Evolutionary conservation across 2,113 vertebrate species (phyloP).

Genomic region (Nothoprocta perdicaria): DNA sequence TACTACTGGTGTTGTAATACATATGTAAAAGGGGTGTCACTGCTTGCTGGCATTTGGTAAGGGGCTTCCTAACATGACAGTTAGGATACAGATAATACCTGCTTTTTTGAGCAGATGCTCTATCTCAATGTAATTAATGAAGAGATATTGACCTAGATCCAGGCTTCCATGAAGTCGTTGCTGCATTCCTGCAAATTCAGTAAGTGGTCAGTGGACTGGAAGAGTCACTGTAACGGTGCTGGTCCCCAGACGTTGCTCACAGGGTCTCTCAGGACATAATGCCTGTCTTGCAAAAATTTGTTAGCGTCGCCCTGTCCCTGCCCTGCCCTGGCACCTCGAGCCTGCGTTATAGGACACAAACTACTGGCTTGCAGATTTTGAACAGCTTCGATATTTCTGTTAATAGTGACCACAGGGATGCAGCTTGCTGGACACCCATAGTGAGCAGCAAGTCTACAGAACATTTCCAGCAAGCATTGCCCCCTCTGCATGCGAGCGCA

Average conservation of each 20-base stretch:
- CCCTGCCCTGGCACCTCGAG: rapidly evolving
- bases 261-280: not conserved
- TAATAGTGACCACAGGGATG: rapidly evolving
- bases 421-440: rapidly evolving
- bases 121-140: not conserved
- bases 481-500: rapidly evolving
- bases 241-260: rapidly evolving
- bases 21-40: not conserved
- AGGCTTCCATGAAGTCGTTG: not conserved
- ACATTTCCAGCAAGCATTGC: no score
- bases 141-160: not conserved
- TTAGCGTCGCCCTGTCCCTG: not conserved
- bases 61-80: not conserved
- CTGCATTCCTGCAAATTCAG: not conserved
- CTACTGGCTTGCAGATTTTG: rapidly evolving
- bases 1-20: not conserved
- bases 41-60: not conserved
- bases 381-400: rapidly evolving
- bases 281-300: rapidly evolving
- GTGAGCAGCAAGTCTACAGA: rapidly evolving
- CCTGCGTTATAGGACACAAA: not conserved
- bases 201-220: not conserved
- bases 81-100: not conserved
- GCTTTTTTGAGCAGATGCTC: not conserved
- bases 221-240: rapidly evolving